Percentiles rank a stretch among this genome's conserved stretches.
Conservation (phyloP, 2,888 invertebrate genomes). For the Listrodromus nycthemerus region DNA sequence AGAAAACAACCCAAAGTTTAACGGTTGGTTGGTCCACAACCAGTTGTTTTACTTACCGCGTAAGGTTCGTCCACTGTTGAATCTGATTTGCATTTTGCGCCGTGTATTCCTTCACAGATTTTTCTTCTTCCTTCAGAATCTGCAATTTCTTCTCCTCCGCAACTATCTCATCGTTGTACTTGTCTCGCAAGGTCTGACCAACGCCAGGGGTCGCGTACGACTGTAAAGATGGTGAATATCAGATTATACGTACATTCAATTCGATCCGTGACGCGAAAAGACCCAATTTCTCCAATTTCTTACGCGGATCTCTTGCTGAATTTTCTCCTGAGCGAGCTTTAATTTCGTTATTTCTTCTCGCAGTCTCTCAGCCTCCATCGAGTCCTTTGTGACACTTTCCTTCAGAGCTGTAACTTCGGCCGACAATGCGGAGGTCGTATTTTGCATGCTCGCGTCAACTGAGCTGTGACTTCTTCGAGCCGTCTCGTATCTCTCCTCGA, state of each 20-base stretch:
- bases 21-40: too few species aligned
- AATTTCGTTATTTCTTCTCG: conserved; percentile 72
- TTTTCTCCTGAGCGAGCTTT: conserved; percentile 73
- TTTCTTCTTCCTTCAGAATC: conserved; percentile 86
- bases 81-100: conserved; percentile 74
- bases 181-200: conserved; percentile 82
- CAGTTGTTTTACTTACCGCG: conserved; percentile 72
- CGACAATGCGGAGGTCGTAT: conserved; percentile 85
- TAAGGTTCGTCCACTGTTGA: conserved; percentile 78
- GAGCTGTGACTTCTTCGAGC: conserved; percentile 86
- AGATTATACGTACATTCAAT: not conserved
- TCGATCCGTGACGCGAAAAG: not conserved
- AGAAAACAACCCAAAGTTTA: too few species aligned
- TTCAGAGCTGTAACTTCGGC: conserved; percentile 77
- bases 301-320: conserved; percentile 73
- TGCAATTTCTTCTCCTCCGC: conserved; percentile 87
- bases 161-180: conserved; percentile 86
- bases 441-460: conserved; percentile 85
- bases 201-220: conserved; percentile 70
- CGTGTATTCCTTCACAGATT: conserved; percentile 85
- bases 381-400: conserved; percentile 74
- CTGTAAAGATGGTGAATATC: conserved; percentile 42
- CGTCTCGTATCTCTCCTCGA: conserved; percentile 88
- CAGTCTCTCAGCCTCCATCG: conserved; percentile 70
- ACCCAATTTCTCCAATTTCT: not conserved